phyloP scores from a whole-genome alignment of 1,140 invertebrate species.

The Gerris buenoi region DNA sequence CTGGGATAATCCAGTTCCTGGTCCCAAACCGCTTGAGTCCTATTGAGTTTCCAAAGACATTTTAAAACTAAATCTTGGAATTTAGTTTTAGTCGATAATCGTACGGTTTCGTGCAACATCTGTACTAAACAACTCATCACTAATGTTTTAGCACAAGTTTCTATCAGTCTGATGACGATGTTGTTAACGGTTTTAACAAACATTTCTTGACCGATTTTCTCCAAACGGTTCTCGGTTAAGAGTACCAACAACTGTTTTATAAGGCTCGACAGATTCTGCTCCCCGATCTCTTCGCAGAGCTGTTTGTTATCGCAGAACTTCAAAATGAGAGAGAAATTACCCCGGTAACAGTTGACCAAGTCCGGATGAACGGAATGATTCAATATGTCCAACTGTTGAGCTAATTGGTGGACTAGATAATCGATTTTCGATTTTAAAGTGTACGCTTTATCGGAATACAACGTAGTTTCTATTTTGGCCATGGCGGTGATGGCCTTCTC shows the following conservation, averaged over 20 bases:
- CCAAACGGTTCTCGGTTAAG: slow-evolving; percentile 19
- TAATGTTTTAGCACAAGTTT: slow-evolving; percentile 22
- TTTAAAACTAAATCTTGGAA: slow-evolving; percentile 23
- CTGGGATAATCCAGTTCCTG: slow-evolving; percentile 20
- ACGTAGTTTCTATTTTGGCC: slow-evolving; percentile 16
- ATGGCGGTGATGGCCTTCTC: slow-evolving; percentile 19
- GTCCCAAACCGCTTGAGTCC: slow-evolving; percentile 21
- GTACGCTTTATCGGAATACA: slow-evolving; percentile 17
- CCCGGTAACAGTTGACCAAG: slow-evolving; percentile 19
- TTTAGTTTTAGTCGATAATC: slow-evolving; percentile 4
- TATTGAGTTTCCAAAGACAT: slow-evolving; percentile 25
- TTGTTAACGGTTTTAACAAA: slow-evolving; percentile 23
- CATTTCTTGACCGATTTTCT: slow-evolving; percentile 17
- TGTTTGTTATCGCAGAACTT: slow-evolving; percentile 18
- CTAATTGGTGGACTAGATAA: slow-evolving; percentile 17
- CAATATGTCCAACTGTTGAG: slow-evolving; percentile 16
- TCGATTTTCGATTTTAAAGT: slow-evolving; percentile 9
- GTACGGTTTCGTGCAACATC: slow-evolving; percentile 20
- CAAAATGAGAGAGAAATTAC: slow-evolving; percentile 18
- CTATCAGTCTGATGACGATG: slow-evolving; percentile 23
- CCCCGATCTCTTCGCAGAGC: slow-evolving; percentile 17
- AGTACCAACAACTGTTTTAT: slow-evolving; percentile 18
- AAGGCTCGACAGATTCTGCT: slow-evolving; percentile 15
- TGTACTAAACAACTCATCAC: slow-evolving; percentile 22
- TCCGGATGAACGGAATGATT: slow-evolving; percentile 20